phyloP scores from a whole-genome alignment of 2,113 vertebrate genomes.

The Grallaria varia region DNA sequence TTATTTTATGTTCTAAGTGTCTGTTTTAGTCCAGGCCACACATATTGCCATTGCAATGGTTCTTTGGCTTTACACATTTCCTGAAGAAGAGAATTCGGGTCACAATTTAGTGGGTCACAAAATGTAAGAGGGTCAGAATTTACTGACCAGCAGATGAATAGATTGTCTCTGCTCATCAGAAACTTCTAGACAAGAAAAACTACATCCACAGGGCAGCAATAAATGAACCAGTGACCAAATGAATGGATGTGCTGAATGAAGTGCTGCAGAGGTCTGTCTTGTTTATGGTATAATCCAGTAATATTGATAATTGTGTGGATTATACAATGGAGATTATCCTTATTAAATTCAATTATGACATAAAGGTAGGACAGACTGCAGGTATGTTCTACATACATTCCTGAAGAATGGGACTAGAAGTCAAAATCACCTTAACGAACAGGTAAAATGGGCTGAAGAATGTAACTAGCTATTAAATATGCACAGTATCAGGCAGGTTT shows the following conservation, averaged over 20 bases:
- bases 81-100: neutral
- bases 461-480: neutral
- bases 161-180: neutral
- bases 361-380: neutral
- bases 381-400: neutral
- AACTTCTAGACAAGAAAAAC: neutral
- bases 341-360: neutral
- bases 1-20: too few relatives aligned
- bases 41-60: neutral
- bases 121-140: neutral
- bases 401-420: neutral
- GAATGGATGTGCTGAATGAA: neutral
- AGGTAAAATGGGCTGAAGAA: neutral
- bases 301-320: neutral
- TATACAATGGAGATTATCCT: neutral
- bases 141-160: neutral
- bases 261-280: neutral
- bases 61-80: neutral
- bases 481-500: neutral
- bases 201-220: neutral
- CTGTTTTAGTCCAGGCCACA: neutral
- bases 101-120: neutral
- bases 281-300: neutral
- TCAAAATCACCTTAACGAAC: neutral
- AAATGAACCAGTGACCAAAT: neutral